These are phyloP conservation scores for Alethe diademata DNA, from an alignment of 2,113 vertebrate species.

Conservation along the genomic window DNA sequence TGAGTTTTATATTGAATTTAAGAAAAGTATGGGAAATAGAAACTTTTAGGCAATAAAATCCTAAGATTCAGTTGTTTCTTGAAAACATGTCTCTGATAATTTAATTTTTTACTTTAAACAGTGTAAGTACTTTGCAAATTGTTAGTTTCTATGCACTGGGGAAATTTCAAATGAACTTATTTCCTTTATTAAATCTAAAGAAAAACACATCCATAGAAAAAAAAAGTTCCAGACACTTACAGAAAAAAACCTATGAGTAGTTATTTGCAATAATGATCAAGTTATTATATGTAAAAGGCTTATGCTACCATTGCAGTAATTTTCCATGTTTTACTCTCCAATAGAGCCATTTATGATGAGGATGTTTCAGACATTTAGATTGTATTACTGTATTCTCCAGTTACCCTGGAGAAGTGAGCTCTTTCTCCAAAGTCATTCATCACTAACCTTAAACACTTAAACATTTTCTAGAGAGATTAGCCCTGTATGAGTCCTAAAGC, in stretches of 20 bases:
- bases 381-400: not conserved
- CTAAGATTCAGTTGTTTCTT: not conserved
- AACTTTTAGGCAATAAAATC: not conserved
- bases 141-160: not conserved
- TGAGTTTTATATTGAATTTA: not conserved
- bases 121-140: not conserved
- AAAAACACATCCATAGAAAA: not conserved
- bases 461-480: not conserved
- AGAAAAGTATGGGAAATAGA: not conserved
- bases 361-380: not conserved
- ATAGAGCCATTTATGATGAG: not conserved
- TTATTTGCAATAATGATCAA: not conserved
- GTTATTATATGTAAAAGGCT: not conserved
- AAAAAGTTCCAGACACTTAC: not conserved
- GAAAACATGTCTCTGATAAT: not conserved
- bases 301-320: not conserved
- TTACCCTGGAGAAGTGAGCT: not conserved
- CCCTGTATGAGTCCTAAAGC: not conserved
- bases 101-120: not conserved
- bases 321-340: not conserved
- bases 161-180: not conserved
- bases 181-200: not conserved
- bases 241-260: not conserved
- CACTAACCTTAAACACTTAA: not conserved
- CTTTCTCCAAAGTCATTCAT: not conserved